A percentile compares a stretch with the other conserved stretches of the same genome.
Evolutionary conservation across 2,113 vertebrate genomes (phyloP).

Genomic region (Tachuris rubrigastra): DNA sequence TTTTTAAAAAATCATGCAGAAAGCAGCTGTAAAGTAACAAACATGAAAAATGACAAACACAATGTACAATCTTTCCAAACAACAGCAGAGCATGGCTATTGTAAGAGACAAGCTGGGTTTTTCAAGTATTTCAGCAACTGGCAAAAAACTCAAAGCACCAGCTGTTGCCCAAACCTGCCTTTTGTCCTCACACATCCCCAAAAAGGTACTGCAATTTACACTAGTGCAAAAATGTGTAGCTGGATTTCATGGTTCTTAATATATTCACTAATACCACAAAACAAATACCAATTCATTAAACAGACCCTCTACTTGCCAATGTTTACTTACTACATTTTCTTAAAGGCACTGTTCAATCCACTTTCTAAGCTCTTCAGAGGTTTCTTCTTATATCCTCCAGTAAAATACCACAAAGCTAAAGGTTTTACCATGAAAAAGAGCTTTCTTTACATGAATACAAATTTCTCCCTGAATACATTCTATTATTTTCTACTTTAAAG

Average conservation of each 20-base stretch:
- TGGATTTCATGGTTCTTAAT: not conserved
- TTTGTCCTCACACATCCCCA: not conserved
- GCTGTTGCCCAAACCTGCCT: constrained; percentile 13
- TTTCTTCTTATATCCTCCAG: not conserved
- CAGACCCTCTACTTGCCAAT: not conserved
- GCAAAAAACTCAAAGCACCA: not conserved
- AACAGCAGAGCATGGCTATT: not conserved
- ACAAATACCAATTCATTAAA: not conserved
- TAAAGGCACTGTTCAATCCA: not conserved
- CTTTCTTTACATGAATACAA: not conserved
- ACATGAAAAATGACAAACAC: not conserved
- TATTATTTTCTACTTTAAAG: not conserved
- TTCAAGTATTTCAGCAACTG: constrained; percentile 9
- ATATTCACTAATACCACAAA: not conserved
- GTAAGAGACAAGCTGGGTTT: not conserved
- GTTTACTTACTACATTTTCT: not conserved
- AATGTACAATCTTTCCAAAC: not conserved
- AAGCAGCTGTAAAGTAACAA: constrained; percentile 27
- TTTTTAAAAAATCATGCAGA: not conserved
- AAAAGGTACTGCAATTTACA: not conserved
- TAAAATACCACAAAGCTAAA: not conserved
- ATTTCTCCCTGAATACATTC: not conserved
- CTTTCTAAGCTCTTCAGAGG: not conserved
- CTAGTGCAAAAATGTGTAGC: not conserved
- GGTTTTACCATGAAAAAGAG: not conserved